Evolutionary conservation across 2,113 vertebrate species (phyloP).

Genomic region (Vanacampus margaritifer): DNA sequence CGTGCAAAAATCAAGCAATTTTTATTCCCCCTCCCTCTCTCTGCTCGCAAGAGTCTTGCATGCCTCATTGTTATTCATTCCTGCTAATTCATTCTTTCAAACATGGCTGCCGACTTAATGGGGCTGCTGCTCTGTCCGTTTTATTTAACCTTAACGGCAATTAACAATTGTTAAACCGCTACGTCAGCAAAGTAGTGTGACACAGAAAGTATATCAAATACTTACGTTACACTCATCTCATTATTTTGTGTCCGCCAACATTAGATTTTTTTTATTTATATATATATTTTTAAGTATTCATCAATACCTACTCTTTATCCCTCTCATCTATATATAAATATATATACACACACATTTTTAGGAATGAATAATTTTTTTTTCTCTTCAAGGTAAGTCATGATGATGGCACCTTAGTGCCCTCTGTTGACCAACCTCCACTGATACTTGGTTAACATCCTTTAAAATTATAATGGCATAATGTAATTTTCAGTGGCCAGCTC

Average conservation of each 20-base stretch:
- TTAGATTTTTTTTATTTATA: not conserved
- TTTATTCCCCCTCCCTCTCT: not conserved
- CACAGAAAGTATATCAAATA: not conserved
- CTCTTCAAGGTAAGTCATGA: no score
- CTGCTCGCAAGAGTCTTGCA: constrained; percentile 9
- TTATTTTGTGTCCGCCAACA: not conserved
- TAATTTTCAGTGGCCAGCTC: no score
- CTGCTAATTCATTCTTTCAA: constrained; percentile 26
- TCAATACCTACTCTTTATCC: no score
- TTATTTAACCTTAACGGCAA: constrained; percentile 13
- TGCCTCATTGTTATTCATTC: constrained; percentile 32
- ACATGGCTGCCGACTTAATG: constrained; percentile 15
- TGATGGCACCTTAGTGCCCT: no score
- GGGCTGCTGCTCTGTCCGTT: constrained; percentile 18
- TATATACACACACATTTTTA: no score
- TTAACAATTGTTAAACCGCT: not conserved
- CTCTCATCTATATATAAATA: no score
- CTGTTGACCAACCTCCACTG: no score
- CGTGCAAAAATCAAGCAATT: constrained; percentile 19
- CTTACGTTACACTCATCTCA: not conserved
- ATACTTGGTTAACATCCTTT: no score
- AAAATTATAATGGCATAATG: no score
- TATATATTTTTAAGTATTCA: no score
- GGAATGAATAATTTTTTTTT: no score
- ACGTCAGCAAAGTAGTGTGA: not conserved